Evolutionary conservation across 2,113 vertebrate species (phyloP), one percentile per base, ranked within the genome.

Genomic region (Toxostoma redivivum): DNA sequence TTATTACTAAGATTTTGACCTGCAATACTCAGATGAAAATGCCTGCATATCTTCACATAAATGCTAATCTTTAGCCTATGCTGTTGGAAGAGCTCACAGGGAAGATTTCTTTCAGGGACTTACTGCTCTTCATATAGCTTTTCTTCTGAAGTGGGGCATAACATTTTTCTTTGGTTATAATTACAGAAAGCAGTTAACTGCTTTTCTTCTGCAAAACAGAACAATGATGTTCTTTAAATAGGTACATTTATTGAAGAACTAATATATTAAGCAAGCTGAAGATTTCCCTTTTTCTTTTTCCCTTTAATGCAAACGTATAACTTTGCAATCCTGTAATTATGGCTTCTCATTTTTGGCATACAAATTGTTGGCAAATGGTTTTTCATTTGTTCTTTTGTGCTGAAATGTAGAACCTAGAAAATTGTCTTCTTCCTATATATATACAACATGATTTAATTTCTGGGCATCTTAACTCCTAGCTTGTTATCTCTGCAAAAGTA

Each of bases 1-100:
- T 97, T 97, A 88, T 97, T 96, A 94, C 47, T 74, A 93, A 80
- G 70, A 95, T 95, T 93, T 88, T 95, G 88, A 85, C 91, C 92
- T 95, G 61, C 73, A 94, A 12, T 74, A 78, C 78, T 92, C 65
- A 56, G 64, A 90, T 92, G 84, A 95, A 97, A 97, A 89, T 27
- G 67, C 33, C 45, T 21, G 4, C 48, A 24, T 33, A n/a, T 86
- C 74, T 97, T 95, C 71, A 89, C 65, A 96, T 64, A 96, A 96
- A 97, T 93, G 88, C 40, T 95, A 76, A 96, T 96, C 88, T 94
- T 95, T 77, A 94, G 79, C 66, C 85, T 40, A 2, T 90, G 85
- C 70, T 76, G 64, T 95, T 96, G 61, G 93, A 97, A 91, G 53
- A 92, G 92, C 89, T 96, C 70, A 15, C 56, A 57, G 57, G 48